Evolutionary conservation across 2,888 invertebrate species (phyloP).

Genomic region (Cephus sareptanus): DNA sequence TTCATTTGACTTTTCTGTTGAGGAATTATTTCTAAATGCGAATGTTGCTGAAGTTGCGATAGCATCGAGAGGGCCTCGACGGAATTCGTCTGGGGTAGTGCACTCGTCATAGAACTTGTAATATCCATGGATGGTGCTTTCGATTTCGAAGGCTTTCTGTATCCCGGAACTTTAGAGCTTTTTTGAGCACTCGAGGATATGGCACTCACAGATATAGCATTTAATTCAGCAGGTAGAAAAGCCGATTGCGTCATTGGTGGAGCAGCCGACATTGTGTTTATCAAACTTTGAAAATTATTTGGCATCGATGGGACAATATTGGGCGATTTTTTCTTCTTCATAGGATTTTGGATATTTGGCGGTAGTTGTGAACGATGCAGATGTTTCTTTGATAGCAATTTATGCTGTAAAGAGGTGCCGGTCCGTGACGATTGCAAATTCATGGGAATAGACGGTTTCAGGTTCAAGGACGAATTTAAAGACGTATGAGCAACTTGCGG

Average conservation of each 20-base stretch:
- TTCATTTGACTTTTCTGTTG: slow-evolving; percentile 51
- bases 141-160: slow-evolving; percentile 34
- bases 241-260: slow-evolving; percentile 34
- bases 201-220: slow-evolving; percentile 54
- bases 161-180: slow-evolving; percentile 28
- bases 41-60: slow-evolving; percentile 58
- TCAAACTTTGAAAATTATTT: slow-evolving; percentile 35
- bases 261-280: slow-evolving; percentile 36
- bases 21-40: slow-evolving; percentile 61
- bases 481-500: slow-evolving; percentile 43
- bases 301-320: slow-evolving; percentile 38
- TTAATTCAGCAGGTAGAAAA: slow-evolving; percentile 48
- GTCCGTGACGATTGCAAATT: slow-evolving; percentile 33
- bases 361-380: slow-evolving; percentile 23
- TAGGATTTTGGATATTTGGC: slow-evolving; percentile 17
- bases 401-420: slow-evolving; percentile 57
- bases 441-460: slow-evolving; percentile 45
- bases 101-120: slow-evolving; percentile 24
- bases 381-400: slow-evolving; percentile 58
- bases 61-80: slow-evolving; percentile 51
- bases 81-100: slow-evolving; percentile 34
- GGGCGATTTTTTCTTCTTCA: slow-evolving; percentile 43
- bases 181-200: slow-evolving; percentile 34
- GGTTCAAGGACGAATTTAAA: slow-evolving; percentile 34
- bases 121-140: slow-evolving; percentile 29